phyloP scores from a whole-genome alignment of 2,113 vertebrate species.

The Saimiri boliviensis region DNA sequence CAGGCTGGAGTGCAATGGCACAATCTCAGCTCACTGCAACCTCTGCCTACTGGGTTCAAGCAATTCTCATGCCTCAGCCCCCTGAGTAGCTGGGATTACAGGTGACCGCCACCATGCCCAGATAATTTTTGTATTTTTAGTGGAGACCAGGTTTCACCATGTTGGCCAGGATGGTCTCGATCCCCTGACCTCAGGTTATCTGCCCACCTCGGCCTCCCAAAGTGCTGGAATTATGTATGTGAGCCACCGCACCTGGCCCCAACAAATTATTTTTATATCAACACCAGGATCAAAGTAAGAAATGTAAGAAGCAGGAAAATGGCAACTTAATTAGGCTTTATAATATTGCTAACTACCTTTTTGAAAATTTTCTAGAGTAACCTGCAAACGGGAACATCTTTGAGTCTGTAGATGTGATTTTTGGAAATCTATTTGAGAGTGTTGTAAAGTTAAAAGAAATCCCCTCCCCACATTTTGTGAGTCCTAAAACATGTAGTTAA shows the following conservation, averaged over 20 bases:
- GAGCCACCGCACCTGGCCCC: no score
- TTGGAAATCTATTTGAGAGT: background rate
- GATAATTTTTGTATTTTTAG: no score
- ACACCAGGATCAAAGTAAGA: background rate
- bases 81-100: no score
- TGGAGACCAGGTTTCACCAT: no score
- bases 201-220: no score
- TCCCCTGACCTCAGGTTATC: no score
- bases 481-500: background rate
- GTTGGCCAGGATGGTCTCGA: no score
- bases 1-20: no score
- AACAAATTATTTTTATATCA: background rate
- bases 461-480: background rate
- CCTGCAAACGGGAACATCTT: background rate
- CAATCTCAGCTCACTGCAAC: no score
- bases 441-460: background rate
- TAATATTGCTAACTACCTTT: background rate
- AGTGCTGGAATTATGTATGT: no score
- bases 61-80: no score
- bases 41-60: no score
- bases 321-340: slow-evolving; percentile 6
- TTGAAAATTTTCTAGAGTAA: background rate
- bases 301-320: background rate
- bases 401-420: background rate
- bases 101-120: accelerated